Evolutionary conservation across 2,113 vertebrate species (phyloP).

Genomic region (Onychostruthus taczanowskii): DNA sequence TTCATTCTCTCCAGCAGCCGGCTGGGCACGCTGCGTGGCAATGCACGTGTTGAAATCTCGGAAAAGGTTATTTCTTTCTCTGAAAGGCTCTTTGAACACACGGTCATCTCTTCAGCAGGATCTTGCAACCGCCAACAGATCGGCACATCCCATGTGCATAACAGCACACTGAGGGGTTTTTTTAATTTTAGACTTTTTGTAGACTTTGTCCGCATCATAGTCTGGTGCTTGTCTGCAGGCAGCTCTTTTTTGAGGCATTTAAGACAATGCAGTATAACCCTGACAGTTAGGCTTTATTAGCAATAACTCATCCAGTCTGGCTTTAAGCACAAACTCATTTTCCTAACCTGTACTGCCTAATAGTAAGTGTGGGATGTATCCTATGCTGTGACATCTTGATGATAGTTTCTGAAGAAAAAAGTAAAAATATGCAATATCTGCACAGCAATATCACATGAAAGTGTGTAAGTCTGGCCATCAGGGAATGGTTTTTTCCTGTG

Average conservation of each 20-base stretch:
- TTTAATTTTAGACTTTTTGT: background rate
- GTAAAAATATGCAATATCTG: background rate
- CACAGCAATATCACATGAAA: background rate
- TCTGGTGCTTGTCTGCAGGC: background rate
- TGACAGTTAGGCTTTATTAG: background rate
- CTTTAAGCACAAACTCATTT: background rate
- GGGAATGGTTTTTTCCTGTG: background rate
- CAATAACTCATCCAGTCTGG: background rate
- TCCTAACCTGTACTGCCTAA: background rate
- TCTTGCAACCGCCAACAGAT: background rate
- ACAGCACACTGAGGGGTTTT: background rate
- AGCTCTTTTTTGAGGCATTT: background rate
- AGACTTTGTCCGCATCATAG: background rate
- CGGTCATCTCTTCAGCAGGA: accelerated
- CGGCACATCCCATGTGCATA: accelerated
- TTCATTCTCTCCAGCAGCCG: accelerated
- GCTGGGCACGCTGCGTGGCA: accelerated
- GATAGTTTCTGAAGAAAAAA: background rate
- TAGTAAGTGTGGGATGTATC: background rate
- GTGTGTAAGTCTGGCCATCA: background rate
- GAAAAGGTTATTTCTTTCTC: background rate
- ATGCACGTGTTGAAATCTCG: accelerated
- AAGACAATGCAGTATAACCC: background rate
- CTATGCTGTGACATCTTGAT: background rate
- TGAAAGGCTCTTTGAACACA: background rate